phyloP scores from a whole-genome alignment of 2,797 vertebrate genomes.

The Coreius guichenoti region DNA sequence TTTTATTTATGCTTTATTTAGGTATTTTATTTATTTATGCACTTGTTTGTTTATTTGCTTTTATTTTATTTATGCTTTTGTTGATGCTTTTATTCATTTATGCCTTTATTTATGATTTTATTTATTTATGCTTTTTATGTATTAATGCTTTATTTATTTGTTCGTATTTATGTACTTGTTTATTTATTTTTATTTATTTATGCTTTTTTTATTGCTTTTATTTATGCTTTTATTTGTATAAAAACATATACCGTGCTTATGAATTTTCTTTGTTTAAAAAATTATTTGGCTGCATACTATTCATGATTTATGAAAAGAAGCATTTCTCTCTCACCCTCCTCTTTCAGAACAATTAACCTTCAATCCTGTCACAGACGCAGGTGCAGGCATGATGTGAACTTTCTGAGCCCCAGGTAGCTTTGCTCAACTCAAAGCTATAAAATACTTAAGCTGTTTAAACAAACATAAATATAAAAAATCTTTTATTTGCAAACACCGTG shows the following conservation, averaged over 20 bases:
- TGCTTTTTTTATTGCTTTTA: too few species aligned
- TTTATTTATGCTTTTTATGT: neutral
- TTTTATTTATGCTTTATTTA: neutral
- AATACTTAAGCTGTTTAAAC: neutral
- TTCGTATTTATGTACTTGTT: too few species aligned
- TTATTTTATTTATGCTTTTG: neutral
- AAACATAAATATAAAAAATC: neutral
- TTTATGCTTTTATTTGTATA: neutral
- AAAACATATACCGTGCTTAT: neutral
- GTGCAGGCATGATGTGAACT: conserved; percentile 23
- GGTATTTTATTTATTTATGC: neutral
- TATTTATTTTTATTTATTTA: neutral
- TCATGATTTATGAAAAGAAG: conserved; percentile 2
- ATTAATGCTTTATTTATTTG: neutral
- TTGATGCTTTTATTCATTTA: neutral
- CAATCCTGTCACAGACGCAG: conserved; percentile 61
- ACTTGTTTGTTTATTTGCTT: too few species aligned
- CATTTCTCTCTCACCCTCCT: conserved; percentile 33
- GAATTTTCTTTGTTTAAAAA: neutral
- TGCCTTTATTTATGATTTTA: neutral
- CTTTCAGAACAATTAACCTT: conserved; percentile 62
- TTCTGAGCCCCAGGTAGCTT: neutral
- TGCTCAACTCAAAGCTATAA: conserved; percentile 1
- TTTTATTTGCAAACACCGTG: neutral
- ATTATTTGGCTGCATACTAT: neutral